phyloP scores from a whole-genome alignment of 2,797 vertebrate genomes.

The Decapterus maruadsi region DNA sequence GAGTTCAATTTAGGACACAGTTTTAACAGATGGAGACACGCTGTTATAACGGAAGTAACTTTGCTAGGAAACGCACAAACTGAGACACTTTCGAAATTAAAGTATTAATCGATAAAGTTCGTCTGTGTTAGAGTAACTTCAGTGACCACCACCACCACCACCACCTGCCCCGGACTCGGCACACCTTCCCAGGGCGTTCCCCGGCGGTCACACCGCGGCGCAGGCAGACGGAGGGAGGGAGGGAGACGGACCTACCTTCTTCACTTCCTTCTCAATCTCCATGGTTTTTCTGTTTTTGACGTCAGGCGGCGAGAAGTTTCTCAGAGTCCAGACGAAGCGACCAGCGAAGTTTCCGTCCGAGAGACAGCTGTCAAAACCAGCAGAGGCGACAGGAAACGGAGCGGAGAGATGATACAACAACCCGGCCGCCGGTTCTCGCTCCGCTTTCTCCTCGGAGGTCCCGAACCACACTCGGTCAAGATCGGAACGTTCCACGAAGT shows the following conservation, averaged over 20 bases:
- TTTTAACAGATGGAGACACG: neutral
- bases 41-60: neutral
- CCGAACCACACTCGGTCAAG: neutral
- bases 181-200: conserved; percentile 78
- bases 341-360: neutral
- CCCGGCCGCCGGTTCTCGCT: neutral
- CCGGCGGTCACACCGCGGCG: conserved; percentile 7
- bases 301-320: neutral
- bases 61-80: neutral
- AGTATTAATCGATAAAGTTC: fast-evolving
- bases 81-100: neutral
- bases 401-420: neutral
- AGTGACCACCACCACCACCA: too few species aligned
- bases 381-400: neutral
- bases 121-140: fast-evolving
- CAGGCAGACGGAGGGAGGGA: neutral
- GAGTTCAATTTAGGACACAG: neutral
- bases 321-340: neutral
- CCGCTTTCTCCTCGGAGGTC: conserved; percentile 33
- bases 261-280: conserved; percentile 87
- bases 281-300: conserved; percentile 53
- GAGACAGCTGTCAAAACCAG: neutral
- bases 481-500: fast-evolving
- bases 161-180: conserved; percentile 60
- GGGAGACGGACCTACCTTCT: conserved; percentile 76